Conservation (phyloP, 2,797 vertebrate species). For the Esox masquinongy region DNA sequence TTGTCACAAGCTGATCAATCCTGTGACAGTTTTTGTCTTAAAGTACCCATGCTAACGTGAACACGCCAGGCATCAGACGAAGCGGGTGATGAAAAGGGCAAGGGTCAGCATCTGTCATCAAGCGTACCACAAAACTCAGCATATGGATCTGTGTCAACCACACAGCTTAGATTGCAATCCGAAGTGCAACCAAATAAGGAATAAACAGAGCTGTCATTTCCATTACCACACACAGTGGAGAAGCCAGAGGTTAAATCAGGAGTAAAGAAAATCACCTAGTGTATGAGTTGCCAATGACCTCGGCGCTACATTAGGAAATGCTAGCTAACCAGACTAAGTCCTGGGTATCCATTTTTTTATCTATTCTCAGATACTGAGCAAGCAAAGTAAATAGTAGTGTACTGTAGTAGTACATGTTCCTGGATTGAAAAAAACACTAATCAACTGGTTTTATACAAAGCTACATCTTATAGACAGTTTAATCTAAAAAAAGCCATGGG, state of each 20-base stretch:
- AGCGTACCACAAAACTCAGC: constrained; percentile 52
- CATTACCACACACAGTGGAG: constrained; percentile 66
- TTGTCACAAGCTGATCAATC: not conserved
- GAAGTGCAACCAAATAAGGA: constrained; percentile 60
- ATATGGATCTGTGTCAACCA: constrained; percentile 63
- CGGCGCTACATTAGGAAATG: not conserved
- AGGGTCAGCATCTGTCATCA: constrained; percentile 65
- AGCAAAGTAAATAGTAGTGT: not conserved
- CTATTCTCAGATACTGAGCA: not conserved
- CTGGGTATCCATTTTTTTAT: not conserved
- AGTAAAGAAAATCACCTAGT: constrained; percentile 36
- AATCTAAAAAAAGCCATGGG: constrained; percentile 25
- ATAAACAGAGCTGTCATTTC: constrained; percentile 71
- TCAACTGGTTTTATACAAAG: not conserved
- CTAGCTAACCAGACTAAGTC: not conserved
- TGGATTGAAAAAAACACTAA: not conserved
- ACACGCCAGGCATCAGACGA: constrained; percentile 68
- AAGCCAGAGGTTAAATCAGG: constrained; percentile 71
- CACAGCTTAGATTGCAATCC: constrained; percentile 58
- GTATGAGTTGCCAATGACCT: not conserved
- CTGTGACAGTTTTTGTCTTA: not conserved
- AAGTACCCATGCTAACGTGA: constrained; percentile 46
- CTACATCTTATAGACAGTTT: constrained; percentile 19
- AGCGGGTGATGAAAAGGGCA: constrained; percentile 63
- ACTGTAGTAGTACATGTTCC: not conserved